Base-by-base conservation (phyloP, 2,888 invertebrate species). In the Tanypteryx hageni region DNA sequence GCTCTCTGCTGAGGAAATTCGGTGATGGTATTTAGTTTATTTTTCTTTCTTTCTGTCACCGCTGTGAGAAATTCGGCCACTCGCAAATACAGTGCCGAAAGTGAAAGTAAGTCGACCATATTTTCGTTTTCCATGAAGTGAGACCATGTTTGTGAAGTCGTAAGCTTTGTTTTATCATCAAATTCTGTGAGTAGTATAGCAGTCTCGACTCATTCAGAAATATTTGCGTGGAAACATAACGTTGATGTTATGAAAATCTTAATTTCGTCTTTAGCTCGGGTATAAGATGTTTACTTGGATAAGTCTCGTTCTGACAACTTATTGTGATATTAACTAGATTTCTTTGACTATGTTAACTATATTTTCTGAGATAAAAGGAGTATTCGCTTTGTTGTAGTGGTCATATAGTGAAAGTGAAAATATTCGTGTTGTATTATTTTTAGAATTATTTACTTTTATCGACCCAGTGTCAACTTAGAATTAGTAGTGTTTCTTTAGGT, bases 51-150 rank as follows among this genome's bases (percentile, higher is more conserved):
- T 89, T 89, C 44, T 56, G 18, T 68, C 89, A 44, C 18, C 27
- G 64, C 27, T 64, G 64, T 64, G 64, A 89, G 64, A 89, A 89
- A 89, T 89, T 89, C 64, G 89, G 89, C 89, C 89, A 64, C 61
- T 89, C 89, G 89, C 64, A 89, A 89, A 89, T 89, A 89, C 89
- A 61, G 89, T 89, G 89, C 89, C 31, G 89, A 89, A 89, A 89
- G 89, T 89, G 89, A 89, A 89, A 89, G 89, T 89, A 89, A 89
- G 89, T 89, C 89, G 89, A 89, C 89, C 89, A 89, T 89, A 89
- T 89, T 89, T 89, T 89, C 86, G 89, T 89, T 18, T 89, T 64
- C 89, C 44, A 64, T 64, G 89, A 64, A 68, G 64, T 89, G 61
- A 89, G 89, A 89, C 68, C 89, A 64, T 68, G 89, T 64, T 89